Conservation (phyloP, 2,113 vertebrate genomes). For the Platichthys flesus region DNA sequence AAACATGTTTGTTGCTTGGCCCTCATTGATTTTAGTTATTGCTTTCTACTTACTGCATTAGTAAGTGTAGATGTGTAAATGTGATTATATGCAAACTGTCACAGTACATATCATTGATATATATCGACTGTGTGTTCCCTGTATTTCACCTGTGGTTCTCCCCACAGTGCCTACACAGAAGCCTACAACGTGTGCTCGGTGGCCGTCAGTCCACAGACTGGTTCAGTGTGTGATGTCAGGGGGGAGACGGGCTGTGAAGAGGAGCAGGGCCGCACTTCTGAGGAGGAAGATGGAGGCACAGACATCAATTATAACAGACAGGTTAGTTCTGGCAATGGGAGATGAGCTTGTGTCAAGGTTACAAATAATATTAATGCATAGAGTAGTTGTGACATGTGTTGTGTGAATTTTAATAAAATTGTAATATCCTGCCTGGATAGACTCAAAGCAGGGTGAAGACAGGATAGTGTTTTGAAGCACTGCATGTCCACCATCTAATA, state of each 20-base stretch:
- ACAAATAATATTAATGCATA: background rate
- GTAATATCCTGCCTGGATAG: background rate
- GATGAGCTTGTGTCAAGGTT: background rate
- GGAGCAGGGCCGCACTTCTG: conserved; percentile 88
- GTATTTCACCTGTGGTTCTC: conserved; percentile 20
- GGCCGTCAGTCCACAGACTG: conserved; percentile 58
- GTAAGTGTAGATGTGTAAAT: no score
- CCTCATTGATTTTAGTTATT: no score
- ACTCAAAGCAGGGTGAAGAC: no score
- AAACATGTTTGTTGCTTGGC: no score
- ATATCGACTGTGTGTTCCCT: background rate
- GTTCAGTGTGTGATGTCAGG: background rate
- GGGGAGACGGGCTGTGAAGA: conserved; percentile 80
- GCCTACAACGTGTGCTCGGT: conserved; percentile 88
- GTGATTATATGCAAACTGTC: no score
- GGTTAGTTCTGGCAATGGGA: conserved; percentile 70
- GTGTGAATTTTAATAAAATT: background rate
- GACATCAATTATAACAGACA: conserved; percentile 83
- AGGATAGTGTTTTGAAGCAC: no score
- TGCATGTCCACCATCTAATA: no score
- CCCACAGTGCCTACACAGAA: conserved; percentile 90
- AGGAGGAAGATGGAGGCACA: conserved; percentile 83
- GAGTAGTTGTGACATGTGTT: background rate
- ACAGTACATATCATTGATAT: no score
- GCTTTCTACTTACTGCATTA: no score